Conservation (phyloP, 1,140 invertebrate species). For the Philotrypesis tridentata region DNA sequence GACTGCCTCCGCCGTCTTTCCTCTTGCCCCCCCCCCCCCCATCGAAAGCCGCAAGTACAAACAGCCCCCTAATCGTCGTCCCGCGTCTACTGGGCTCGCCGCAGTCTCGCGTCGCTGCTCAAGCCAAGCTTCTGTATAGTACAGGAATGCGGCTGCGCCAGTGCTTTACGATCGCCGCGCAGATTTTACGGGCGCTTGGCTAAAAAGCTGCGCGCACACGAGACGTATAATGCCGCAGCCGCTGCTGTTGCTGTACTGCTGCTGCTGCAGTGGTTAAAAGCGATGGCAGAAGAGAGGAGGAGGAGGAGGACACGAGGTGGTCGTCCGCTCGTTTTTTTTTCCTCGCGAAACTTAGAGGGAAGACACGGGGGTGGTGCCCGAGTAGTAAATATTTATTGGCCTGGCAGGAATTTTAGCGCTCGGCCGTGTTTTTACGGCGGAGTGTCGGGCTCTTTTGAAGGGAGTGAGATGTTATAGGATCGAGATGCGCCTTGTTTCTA, state of each 20-base stretch:
- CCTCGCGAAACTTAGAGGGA: neutral
- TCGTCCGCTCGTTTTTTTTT: neutral
- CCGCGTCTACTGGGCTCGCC: neutral
- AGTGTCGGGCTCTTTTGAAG: neutral
- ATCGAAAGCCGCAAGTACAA: neutral
- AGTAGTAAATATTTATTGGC: neutral
- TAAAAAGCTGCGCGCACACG: conserved; percentile 25
- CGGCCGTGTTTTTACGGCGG: neutral
- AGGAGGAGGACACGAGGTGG: neutral
- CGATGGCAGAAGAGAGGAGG: neutral
- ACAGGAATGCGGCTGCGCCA: neutral
- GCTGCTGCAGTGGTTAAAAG: neutral
- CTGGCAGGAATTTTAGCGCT: neutral
- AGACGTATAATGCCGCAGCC: neutral
- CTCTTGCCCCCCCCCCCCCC: neutral
- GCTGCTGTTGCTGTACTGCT: too few species aligned
- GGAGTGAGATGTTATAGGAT: neutral
- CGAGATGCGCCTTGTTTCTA: neutral
- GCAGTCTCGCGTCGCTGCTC: neutral
- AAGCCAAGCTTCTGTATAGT: neutral
- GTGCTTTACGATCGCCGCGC: conserved; percentile 31
- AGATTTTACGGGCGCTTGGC: conserved; percentile 24
- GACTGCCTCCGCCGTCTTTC: too few species aligned
- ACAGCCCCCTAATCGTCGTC: neutral
- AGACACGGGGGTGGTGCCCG: neutral